A percentile compares a stretch with the other conserved stretches of the same genome.
Conservation (phyloP, 2,888 invertebrate species). For the Lasioglossum lativentre region DNA sequence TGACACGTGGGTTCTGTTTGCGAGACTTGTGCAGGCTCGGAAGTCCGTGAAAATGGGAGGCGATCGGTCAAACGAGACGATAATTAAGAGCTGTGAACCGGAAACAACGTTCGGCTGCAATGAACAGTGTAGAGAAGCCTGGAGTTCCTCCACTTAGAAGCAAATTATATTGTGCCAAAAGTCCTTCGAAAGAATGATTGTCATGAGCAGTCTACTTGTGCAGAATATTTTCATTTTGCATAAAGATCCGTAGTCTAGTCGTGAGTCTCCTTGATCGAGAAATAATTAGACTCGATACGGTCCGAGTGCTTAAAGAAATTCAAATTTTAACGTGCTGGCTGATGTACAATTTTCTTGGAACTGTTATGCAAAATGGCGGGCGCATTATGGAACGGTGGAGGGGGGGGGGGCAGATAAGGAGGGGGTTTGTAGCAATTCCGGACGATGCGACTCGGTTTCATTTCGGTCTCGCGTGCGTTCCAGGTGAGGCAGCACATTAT, state of each 20-base stretch:
- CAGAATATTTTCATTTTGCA: too few relatives aligned
- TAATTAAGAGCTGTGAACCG: background rate
- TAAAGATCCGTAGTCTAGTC: background rate
- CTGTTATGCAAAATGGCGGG: background rate
- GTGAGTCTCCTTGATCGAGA: background rate
- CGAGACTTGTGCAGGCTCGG: background rate
- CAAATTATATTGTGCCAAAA: background rate
- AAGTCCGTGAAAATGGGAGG: background rate
- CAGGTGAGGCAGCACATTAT: constrained; percentile 89
- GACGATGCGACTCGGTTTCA: background rate
- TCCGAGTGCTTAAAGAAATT: background rate
- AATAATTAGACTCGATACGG: background rate
- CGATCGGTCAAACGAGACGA: background rate
- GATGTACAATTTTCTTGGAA: background rate
- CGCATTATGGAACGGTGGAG: background rate
- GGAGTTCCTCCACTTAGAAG: background rate
- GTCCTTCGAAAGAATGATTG: background rate
- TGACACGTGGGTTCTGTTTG: background rate
- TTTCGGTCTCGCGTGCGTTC: background rate
- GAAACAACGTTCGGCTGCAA: background rate
- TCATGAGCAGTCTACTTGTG: too few relatives aligned
- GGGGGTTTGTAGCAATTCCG: background rate
- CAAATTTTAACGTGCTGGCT: background rate
- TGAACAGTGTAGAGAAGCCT: background rate
- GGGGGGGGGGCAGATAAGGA: background rate